Evolutionary conservation across 2,113 vertebrate genomes (phyloP).

Genomic region (Tor tambroides): DNA sequence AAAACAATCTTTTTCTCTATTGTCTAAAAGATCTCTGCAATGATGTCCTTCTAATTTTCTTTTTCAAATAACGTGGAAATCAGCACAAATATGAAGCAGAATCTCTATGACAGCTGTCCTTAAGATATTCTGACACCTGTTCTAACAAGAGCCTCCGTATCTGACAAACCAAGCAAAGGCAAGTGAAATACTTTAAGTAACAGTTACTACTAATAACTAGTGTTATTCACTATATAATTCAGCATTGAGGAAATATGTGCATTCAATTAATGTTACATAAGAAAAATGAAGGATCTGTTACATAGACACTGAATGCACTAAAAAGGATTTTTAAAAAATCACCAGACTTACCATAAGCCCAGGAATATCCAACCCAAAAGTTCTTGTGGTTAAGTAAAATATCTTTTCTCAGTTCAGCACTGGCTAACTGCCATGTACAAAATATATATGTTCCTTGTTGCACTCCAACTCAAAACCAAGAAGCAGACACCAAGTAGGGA

Average conservation of each 20-base stretch:
- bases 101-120: not conserved
- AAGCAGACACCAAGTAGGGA: constrained; percentile 31
- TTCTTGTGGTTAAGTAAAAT: constrained; percentile 15
- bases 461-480: constrained; percentile 30
- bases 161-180: not conserved
- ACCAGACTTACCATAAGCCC: not conserved
- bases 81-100: not conserved
- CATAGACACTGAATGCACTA: not conserved
- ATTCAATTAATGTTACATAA: not conserved
- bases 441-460: constrained; percentile 22
- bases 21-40: not conserved
- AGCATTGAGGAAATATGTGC: not conserved
- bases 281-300: not conserved
- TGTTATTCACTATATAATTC: not conserved
- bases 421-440: not conserved
- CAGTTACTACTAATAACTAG: not conserved
- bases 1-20: not conserved
- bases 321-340: too few relatives aligned
- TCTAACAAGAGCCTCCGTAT: not conserved
- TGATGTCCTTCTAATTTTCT: not conserved
- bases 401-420: constrained; percentile 54
- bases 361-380: not conserved
- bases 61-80: not conserved
- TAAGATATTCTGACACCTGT: constrained; percentile 8
- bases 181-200: not conserved